These are phyloP conservation scores for Lasioglossum albipes DNA, from an alignment of 1,140 invertebrate species.

Conservation along the genomic window DNA sequence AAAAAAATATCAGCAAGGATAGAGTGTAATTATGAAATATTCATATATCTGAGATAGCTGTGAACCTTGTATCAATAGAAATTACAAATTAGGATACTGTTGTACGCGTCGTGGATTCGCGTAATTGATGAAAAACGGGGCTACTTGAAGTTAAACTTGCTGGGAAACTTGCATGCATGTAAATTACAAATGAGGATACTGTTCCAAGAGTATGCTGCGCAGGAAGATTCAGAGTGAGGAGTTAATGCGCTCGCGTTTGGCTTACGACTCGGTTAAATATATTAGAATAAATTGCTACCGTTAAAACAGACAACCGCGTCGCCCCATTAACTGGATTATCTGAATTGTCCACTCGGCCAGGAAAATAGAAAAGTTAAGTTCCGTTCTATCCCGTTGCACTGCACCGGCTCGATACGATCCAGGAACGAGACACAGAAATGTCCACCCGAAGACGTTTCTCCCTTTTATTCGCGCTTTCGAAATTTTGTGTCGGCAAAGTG, in stretches of 20 bases:
- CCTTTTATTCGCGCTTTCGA: neutral
- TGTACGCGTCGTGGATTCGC: too few relatives aligned
- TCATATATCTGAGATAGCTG: too few relatives aligned
- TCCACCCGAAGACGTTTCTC: neutral
- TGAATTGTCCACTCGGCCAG: slow-evolving; percentile 23
- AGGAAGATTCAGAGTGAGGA: too few relatives aligned
- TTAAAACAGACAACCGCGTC: slow-evolving; percentile 5
- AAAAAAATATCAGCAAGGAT: too few relatives aligned
- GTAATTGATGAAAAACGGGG: too few relatives aligned
- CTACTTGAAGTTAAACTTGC: too few relatives aligned
- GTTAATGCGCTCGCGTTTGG: slow-evolving; percentile 12
- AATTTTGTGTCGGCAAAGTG: too few relatives aligned
- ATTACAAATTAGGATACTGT: neutral
- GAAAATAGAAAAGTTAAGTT: slow-evolving; percentile 43
- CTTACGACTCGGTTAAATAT: slow-evolving; percentile 16
- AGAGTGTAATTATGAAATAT: too few relatives aligned
- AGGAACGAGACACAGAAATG: slow-evolving; percentile 20
- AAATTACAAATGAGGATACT: neutral
- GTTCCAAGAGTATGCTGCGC: neutral
- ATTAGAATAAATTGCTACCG: slow-evolving; percentile 1
- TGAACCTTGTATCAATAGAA: too few relatives aligned
- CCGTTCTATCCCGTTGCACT: slow-evolving; percentile 28
- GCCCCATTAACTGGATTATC: slow-evolving; percentile 39
- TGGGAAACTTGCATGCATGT: too few relatives aligned
- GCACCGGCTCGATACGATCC: neutral